Conservation (phyloP, 2,888 invertebrate species). For the Troilus luridus region DNA sequence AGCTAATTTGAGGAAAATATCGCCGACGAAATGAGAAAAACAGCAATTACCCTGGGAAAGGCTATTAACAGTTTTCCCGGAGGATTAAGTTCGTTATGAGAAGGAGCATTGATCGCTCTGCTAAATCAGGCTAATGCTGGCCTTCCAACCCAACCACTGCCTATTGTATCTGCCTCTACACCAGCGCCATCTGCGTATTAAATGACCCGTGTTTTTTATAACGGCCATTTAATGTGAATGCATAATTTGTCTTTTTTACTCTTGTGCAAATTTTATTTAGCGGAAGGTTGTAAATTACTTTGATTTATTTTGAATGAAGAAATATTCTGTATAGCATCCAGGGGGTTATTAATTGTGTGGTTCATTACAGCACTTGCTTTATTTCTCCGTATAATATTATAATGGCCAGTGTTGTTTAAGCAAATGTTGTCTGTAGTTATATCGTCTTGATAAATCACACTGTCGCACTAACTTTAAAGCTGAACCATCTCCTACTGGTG, state of each 20-base stretch:
- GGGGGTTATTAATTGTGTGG: not conserved
- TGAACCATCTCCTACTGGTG: too few relatives aligned
- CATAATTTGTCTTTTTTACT: not conserved
- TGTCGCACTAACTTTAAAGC: too few relatives aligned
- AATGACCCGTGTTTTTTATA: conserved; percentile 38
- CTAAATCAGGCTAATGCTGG: conserved; percentile 41
- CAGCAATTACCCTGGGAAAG: conserved; percentile 25
- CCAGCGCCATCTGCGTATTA: conserved; percentile 17
- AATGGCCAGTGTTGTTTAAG: too few relatives aligned
- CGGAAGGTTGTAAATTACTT: not conserved
- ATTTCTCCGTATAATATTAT: not conserved
- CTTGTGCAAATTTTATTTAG: conserved; percentile 8
- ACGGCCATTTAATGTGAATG: conserved; percentile 1
- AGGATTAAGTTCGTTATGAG: conserved; percentile 41
- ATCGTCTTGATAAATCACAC: too few relatives aligned
- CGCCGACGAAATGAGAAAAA: conserved; percentile 21
- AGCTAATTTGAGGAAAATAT: conserved; percentile 36
- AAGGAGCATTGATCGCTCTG: conserved; percentile 32
- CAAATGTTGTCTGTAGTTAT: too few relatives aligned
- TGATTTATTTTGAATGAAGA: not conserved
- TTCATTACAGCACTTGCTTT: not conserved
- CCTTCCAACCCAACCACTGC: conserved; percentile 27
- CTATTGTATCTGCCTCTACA: conserved; percentile 10
- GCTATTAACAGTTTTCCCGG: conserved; percentile 21
- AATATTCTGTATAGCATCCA: not conserved